Conservation (phyloP, 1,140 invertebrate genomes). For the Lineus longissimus region DNA sequence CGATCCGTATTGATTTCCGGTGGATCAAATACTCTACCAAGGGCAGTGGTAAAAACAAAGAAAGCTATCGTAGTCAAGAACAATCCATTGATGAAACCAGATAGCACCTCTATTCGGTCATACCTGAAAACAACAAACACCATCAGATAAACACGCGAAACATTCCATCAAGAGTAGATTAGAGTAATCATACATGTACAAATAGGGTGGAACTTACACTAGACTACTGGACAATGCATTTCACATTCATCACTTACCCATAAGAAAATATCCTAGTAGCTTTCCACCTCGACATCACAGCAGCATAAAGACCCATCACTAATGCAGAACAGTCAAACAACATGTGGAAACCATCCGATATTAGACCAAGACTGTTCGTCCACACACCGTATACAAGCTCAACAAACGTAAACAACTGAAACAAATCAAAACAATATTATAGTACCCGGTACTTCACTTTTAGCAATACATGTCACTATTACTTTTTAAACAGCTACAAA, state of each 20-base stretch:
- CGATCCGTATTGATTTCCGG: constrained; percentile 61
- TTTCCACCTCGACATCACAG: constrained; percentile 78
- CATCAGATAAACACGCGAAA: too few species aligned
- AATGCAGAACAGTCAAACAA: constrained; percentile 97
- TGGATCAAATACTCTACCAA: constrained; percentile 66
- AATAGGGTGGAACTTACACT: too few species aligned
- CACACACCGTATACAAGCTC: constrained; percentile 91
- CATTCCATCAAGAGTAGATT: too few species aligned
- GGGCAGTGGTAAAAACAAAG: constrained; percentile 92
- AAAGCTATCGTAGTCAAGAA: constrained; percentile 93
- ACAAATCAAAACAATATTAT: constrained; percentile 9
- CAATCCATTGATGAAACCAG: constrained; percentile 94
- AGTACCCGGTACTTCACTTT: too few species aligned
- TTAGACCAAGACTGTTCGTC: constrained; percentile 91
- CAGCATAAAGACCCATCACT: constrained; percentile 85
- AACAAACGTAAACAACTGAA: constrained; percentile 72
- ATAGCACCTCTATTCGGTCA: constrained; percentile 90
- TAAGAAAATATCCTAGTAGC: constrained; percentile 91
- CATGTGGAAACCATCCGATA: constrained; percentile 99
- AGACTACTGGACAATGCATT: too few species aligned
- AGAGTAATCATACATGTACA: too few species aligned
- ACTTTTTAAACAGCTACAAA: neutral
- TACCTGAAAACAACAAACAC: constrained; percentile 58
- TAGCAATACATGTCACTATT: neutral
- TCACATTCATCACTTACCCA: constrained; percentile 64